Base-by-base conservation (phyloP, 1,140 invertebrate genomes). In the Eupristina koningsbergeri region DNA sequence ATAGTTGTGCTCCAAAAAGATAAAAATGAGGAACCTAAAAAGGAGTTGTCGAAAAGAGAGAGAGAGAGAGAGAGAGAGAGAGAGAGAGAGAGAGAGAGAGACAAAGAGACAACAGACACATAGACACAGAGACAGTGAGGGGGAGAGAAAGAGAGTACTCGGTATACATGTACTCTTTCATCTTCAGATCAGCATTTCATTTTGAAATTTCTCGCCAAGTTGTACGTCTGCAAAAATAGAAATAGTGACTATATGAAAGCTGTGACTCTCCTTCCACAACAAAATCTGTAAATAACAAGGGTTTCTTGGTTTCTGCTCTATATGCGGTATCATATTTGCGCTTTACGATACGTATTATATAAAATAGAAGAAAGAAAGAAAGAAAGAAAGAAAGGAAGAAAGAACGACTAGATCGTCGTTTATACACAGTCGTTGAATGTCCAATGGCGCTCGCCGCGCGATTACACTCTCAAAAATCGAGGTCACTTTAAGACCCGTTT, bases 381-480 rank as follows among this genome's bases (percentile, higher is more conserved):
- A 78, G 41, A 45, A 36, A 78, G 22, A 41, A 58, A 29, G 76
- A 41, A 41, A 41, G 76, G 29, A 36, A 64, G 31, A 41, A 41
- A 36, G 26, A 34, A 64, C 9, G 19, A 73, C 36, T 31, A 74
- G 45, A 74, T 50, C 45, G 73, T 61, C 75, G 36, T 58, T 31
- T 63, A 63, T 34, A 22, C 61, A 15, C 31, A 74, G 58, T 22
- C 80, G 50, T 41, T 53, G 71, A 63, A 81, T 74, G 47, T 64
- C 79, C 63, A 79, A 79, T 79, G 34, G 80, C 80, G 80, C 69
- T 58, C 31, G 58, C 31, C 67, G 67, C 69, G 45, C 47, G 39
- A 34, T 29, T n/a, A 53, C 80, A 53, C 80, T 75, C 69, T 81
- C 71, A 36, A 81, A 81, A 81, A 82, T 82, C 73, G 58, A 82